Conservation (phyloP, 2,113 vertebrate genomes). For the Siphamia tubifer region DNA sequence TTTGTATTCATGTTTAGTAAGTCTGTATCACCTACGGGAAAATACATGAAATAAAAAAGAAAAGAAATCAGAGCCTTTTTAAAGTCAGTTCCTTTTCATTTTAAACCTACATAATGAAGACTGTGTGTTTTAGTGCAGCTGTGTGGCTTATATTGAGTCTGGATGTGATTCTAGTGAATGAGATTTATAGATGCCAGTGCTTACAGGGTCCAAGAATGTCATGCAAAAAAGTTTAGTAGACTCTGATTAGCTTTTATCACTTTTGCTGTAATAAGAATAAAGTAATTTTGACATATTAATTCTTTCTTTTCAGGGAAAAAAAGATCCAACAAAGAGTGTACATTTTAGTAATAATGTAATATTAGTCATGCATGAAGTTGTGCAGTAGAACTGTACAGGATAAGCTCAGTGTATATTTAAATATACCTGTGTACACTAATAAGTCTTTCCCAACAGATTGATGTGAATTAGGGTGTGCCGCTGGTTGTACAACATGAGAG, state of each 20-base stretch:
- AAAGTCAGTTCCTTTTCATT: slow-evolving; percentile 56
- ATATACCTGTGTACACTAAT: background rate
- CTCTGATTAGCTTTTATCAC: slow-evolving; percentile 46
- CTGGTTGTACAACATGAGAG: background rate
- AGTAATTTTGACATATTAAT: background rate
- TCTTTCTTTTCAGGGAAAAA: slow-evolving; percentile 11
- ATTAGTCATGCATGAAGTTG: background rate
- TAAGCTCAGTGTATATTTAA: background rate
- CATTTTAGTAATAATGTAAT: background rate
- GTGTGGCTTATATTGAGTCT: slow-evolving; percentile 64
- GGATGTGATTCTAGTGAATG: slow-evolving; percentile 58
- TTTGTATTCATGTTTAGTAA: slow-evolving; percentile 24
- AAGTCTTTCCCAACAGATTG: slow-evolving; percentile 1
- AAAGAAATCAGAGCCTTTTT: slow-evolving; percentile 62
- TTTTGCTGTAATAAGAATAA: slow-evolving; percentile 8
- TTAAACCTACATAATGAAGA: slow-evolving; percentile 56
- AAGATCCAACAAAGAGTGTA: background rate
- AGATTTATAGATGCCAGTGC: slow-evolving; percentile 34
- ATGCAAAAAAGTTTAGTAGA: slow-evolving; percentile 56
- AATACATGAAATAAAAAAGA: slow-evolving; percentile 45
- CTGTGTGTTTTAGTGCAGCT: slow-evolving; percentile 56
- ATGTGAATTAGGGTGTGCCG: slow-evolving; percentile 29
- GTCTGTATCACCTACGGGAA: slow-evolving; percentile 12
- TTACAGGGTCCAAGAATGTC: slow-evolving; percentile 48
- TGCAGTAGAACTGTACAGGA: background rate